Conservation (phyloP, 2,888 invertebrate species). For the Drosophila borborema region DNA sequence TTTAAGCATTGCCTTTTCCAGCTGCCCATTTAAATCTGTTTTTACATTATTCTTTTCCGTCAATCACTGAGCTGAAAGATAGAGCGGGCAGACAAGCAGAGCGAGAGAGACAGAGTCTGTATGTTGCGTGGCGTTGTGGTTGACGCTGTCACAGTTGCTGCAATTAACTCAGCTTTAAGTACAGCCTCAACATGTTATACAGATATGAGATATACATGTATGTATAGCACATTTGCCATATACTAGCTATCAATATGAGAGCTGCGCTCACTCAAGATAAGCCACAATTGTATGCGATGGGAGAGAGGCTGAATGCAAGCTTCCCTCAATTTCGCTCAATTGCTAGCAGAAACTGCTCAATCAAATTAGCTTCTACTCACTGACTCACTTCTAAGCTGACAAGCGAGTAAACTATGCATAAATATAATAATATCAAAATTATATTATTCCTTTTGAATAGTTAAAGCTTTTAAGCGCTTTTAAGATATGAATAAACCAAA, state of each 20-base stretch:
- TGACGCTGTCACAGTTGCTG: slow-evolving; percentile 19
- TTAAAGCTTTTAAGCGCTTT: not conserved
- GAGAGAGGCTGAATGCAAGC: no score
- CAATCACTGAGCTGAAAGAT: slow-evolving; percentile 32
- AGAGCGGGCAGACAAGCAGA: not conserved
- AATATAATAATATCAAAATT: not conserved
- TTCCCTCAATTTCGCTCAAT: not conserved
- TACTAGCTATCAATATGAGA: not conserved
- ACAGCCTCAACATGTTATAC: not conserved
- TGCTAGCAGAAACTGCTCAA: not conserved
- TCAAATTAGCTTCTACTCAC: not conserved
- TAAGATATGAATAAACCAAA: no score
- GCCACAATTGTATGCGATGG: no score
- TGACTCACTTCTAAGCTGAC: not conserved
- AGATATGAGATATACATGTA: not conserved
- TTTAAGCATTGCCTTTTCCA: not conserved
- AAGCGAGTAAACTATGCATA: not conserved
- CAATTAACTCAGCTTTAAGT: not conserved
- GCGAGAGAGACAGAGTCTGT: not conserved
- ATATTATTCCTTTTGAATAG: not conserved
- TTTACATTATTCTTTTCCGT: not conserved
- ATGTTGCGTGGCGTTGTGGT: slow-evolving; percentile 24
- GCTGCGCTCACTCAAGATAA: not conserved
- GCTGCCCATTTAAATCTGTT: not conserved
- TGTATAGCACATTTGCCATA: not conserved